These are phyloP conservation scores for Leptinotarsa texana DNA, from an alignment of 1,140 invertebrate genomes.

Conservation along the genomic window DNA sequence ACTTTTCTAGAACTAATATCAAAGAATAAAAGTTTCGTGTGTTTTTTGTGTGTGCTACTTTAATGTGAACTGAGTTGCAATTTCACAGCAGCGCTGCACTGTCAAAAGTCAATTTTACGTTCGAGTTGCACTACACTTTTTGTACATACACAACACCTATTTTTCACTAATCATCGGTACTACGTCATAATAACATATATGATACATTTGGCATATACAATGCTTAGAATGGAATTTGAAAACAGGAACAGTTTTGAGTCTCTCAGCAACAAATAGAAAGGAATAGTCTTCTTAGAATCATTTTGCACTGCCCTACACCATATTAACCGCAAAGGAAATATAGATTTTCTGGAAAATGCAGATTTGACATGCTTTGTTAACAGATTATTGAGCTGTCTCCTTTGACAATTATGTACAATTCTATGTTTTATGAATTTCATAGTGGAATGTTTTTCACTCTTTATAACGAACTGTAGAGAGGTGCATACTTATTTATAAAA, in stretches of 20 bases:
- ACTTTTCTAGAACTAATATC: slow-evolving; percentile 39
- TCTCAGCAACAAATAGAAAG: background rate
- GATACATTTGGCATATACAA: slow-evolving; percentile 53
- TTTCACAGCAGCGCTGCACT: slow-evolving; percentile 33
- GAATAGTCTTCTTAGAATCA: no score
- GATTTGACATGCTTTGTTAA: no score
- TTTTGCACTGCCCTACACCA: no score
- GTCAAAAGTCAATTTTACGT: slow-evolving; percentile 36
- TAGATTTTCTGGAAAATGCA: no score
- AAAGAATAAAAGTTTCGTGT: slow-evolving; percentile 40
- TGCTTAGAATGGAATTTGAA: background rate
- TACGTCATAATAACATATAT: slow-evolving; percentile 50
- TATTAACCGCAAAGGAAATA: no score
- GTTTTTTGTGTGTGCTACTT: slow-evolving; percentile 39
- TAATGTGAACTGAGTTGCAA: slow-evolving; percentile 28
- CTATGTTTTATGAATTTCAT: no score
- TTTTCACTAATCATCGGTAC: slow-evolving; percentile 36
- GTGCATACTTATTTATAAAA: no score
- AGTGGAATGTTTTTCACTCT: no score
- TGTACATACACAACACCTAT: slow-evolving; percentile 56
- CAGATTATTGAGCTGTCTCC: no score
- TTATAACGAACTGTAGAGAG: no score
- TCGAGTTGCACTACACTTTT: slow-evolving; percentile 49
- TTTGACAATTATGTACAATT: no score
- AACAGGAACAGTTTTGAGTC: background rate